Evolutionary conservation across 2,888 invertebrate genomes (phyloP), one percentile per base, ranked within the genome.

Genomic region (Phrixothrix hirtus): DNA sequence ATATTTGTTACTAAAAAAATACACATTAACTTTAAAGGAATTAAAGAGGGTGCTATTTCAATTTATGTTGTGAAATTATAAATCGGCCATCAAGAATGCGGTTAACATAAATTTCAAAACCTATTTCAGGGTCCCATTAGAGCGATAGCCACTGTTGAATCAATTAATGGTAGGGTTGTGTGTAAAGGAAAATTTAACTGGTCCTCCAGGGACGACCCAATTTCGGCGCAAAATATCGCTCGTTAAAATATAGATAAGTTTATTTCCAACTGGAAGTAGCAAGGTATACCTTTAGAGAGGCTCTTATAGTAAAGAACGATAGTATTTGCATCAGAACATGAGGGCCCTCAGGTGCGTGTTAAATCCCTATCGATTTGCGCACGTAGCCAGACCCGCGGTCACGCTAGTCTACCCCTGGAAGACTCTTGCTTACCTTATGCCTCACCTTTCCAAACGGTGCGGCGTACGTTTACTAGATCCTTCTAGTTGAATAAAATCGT

Each of bases 321-420:
- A 62, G 57, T 64, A 69, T 69, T 69, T 67, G 66, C 67, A 67
- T 66, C 64, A 63, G 64, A 67, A 66, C 66, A 66, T 69, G 64
- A 62, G 62, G 67, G 69, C 67, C 64, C 68, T 66, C 68, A 69
- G 68, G 71, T 71, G 71, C 72, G 72, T 72, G 72, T 68, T 68
- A 69, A 67, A 63, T 62, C 58, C 58, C 60, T 67, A 71, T 72
- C 69, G 71, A 72, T 72, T 70, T 60, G 62, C 60, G 52, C 61
- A 56, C 60, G 59, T 61, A 57, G 50, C 50, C 54, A 51, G 42
- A 45, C 44, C 58, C 57, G 59, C 55, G 61, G 64, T 67, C 66
- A 66, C 67, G 67, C 65, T 57, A 64, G 50, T 49, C 41, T 45
- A 31, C 41, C 44, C 47, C 43, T 46, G 54, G 44, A 49, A 45